A percentile compares a stretch with the other conserved stretches of the same genome.
Conservation (phyloP, 1,140 invertebrate species). For the Paracyclopina nana region DNA sequence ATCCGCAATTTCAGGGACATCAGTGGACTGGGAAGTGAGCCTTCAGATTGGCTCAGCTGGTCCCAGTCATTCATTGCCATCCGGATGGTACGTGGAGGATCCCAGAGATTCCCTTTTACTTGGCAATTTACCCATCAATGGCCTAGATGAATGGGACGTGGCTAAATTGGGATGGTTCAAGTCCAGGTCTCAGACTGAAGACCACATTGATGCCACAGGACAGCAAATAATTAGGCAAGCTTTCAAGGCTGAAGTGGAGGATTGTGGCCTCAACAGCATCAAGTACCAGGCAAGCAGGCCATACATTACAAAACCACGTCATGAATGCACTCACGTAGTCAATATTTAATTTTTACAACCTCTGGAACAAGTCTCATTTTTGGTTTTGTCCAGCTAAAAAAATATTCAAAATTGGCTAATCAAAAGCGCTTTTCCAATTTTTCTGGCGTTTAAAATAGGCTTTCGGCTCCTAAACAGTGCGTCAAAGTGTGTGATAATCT, state of each 20-base stretch:
- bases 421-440: neutral
- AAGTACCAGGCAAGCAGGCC: neutral
- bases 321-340: neutral
- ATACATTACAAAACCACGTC: neutral
- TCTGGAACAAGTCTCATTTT: neutral
- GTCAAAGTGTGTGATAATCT: neutral
- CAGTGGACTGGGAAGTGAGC: constrained; percentile 16
- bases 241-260: neutral
- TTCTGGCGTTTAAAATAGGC: neutral
- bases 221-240: neutral
- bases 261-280: neutral
- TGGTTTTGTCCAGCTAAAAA: neutral
- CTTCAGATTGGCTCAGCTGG: constrained; percentile 11
- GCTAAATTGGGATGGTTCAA: constrained; percentile 16
- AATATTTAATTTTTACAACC: neutral
- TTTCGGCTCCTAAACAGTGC: neutral
- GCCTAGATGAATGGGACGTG: constrained; percentile 15
- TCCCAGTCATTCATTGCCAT: constrained; percentile 3
- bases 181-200: neutral
- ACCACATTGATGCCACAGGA: neutral
- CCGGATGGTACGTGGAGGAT: constrained; percentile 13
- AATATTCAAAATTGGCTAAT: neutral
- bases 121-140: constrained; percentile 8
- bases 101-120: too few species aligned
- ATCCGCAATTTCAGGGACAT: constrained; percentile 11